Base-by-base conservation (phyloP, 2,888 invertebrate species). In the Caenorhabditis afra region DNA sequence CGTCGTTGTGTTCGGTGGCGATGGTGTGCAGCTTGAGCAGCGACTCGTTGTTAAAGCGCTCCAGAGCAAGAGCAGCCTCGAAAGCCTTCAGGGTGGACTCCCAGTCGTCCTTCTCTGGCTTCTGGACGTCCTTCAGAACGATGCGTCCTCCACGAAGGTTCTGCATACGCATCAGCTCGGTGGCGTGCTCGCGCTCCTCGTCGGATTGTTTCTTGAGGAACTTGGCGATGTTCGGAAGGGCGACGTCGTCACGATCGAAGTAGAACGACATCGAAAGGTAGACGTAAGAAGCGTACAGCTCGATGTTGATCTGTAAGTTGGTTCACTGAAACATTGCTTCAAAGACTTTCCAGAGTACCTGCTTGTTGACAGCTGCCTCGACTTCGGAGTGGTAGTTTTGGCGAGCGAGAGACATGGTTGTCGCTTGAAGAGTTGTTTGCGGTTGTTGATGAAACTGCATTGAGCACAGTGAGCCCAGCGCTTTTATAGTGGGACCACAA, bases 191-290 rank as follows among this genome's bases (percentile, higher is more conserved):
- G 18, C 94, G 92, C 90, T 96, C 95, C 89, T 95, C 95, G 80
- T 93, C 93, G 14, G 94, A 94, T 20, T 93, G 92, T 80, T 94
- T 93, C 88, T 78, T 75, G 81, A 83, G 80, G 73, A 81, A 85
- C 73, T 81, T 81, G 62, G 93, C 91, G 70, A 91, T 91, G 41
- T 92, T 92, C 58, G 75, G 81, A 68, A 95, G 91, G 12, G 95
- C 95, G 1, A 95, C 93, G 90, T 95, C 95, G 87, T 94, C 94
- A 74, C 95, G 93, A 87, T 95, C 94, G 90, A 95, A 95, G 91
- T 95, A 93, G 91, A 92, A 94, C 11, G 94, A 93, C 94, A 94
- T 94, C 41, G 94, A 93, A 89, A 94, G 91, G 90, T 94, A 94
- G 66, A 93, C 93, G 89, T 94, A 94, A 88, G 93, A 93, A 8